Base-by-base conservation (phyloP, 2,797 vertebrate species). In the Mastacembelus armatus region DNA sequence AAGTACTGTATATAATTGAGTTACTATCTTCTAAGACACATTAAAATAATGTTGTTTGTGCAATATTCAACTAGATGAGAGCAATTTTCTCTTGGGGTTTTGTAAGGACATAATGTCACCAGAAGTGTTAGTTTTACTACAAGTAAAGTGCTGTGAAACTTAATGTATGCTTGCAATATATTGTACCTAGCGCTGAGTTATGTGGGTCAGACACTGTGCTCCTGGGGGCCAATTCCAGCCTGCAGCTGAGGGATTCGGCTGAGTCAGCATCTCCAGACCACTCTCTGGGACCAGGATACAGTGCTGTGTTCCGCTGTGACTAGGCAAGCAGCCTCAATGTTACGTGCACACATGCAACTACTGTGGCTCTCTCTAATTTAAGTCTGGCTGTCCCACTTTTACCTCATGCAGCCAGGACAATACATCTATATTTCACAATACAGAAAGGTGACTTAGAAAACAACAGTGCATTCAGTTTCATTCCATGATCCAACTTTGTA, bases 201-300 rank as follows among this genome's bases (percentile, higher is more conserved):
- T 91, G 83, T 92, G 86, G 91, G 89, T 91, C 89, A 91, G 88
- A 89, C 86, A 69, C 63, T 65, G 77, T 85, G 88, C 88, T 91
- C 86, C 88, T 91, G 71, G 85, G 90, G 89, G 78, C 86, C 86
- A 80, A 82, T 85, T 89, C 75, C 71, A 90, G 86, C 85, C 85
- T 85, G 89, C 89, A 90, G 88, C 90, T 91, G 89, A 90, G 83
- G 86, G 89, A 84, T 89, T 83, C 56, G 75, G 76, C 86, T 92
- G 87, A 91, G 71, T 92, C 89, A 92, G 90, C 89, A 89, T 85
- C 80, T 90, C 71, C 78, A 73, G 79, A 74, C 81, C 67, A 78
- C 80, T 86, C 87, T 77, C 81, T 81, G 88, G 90, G 90, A 91
- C 88, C 79, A 69, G 88, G 81, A 90, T 88, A 82, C 85, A 82